Evolutionary conservation across 2,113 vertebrate species (phyloP).

Genomic region (Bujurquina vittata): DNA sequence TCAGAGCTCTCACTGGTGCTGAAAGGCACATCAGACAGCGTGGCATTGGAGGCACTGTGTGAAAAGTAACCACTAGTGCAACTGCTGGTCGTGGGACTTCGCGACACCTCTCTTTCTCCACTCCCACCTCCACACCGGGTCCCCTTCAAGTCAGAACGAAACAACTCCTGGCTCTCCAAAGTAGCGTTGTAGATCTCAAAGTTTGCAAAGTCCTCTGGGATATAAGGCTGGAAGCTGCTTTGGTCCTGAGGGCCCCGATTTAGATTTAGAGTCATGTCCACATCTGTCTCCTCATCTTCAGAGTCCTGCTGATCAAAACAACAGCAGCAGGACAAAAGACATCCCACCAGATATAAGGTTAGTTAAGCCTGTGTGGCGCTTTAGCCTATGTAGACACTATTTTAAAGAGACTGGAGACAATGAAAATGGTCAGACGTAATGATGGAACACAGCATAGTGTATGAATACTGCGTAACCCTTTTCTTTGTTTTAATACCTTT

Average conservation of each 20-base stretch:
- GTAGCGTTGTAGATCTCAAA: constrained; percentile 97
- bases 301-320: constrained; percentile 86
- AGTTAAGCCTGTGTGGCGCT: not conserved
- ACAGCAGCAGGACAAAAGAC: constrained; percentile 42
- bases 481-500: not conserved
- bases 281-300: constrained; percentile 87
- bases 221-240: constrained; percentile 82
- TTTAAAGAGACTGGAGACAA: constrained; percentile 18
- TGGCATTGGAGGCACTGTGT: constrained; percentile 95
- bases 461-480: not conserved
- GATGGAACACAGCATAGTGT: constrained; percentile 14
- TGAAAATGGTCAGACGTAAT: constrained; percentile 37
- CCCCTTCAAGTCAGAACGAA: constrained; percentile 78
- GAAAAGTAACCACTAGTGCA: constrained; percentile 98
- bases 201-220: constrained; percentile 96
- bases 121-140: constrained; percentile 76
- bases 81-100: constrained; percentile 95
- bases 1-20: constrained; percentile 92
- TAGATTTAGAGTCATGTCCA: constrained; percentile 70
- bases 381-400: not conserved
- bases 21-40: constrained; percentile 92
- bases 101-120: constrained; percentile 86
- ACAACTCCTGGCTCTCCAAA: constrained; percentile 86
- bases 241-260: constrained; percentile 73
- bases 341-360: constrained; percentile 27